Base-by-base conservation (phyloP, 2,113 vertebrate genomes). In the Dascyllus trimaculatus region DNA sequence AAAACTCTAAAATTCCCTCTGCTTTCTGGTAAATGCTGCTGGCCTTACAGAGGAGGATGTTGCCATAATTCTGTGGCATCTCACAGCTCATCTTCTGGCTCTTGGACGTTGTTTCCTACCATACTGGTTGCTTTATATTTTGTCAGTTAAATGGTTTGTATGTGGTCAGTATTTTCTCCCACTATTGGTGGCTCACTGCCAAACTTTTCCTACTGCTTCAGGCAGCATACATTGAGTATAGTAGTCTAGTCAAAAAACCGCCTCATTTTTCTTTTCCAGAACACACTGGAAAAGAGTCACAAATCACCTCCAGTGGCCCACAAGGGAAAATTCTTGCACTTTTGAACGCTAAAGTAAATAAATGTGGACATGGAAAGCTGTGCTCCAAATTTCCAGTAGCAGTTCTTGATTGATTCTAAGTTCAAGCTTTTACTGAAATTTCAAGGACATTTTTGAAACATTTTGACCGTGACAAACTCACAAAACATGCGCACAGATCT, bases 241-340 rank as follows among this genome's bases (percentile, higher is more conserved):
- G 64, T 71, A 70, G 69, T 62, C 48, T 38, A 67, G 63, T 83
- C 49, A 82, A 63, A 85, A 29, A 85, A 68, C 40, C 5, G 4
- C 46, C 24, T 71, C 1, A 21, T 71, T 73, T 85, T 51, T 82
- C 73, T 74, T 85, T 84, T 48, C 64, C 58, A 51, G 72, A 76
- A 74, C 54, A 74, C 60, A 70, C 25, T 71, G 58, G 69, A 32
- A 21, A 2, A 11, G 26, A 72, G 70, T 87, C 69, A 79, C 71
- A 82, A 88, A 91, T 90, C 78, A 78, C 53, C 54, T 64, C 63
- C 71, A 78, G 69, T 51, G 60, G 80, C 46, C 75, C n/a, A 11
- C 40, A 59, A 49, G 62, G 73, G 49, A 70, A 76, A 18, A 29
- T 38, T 64, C 24, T 64, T 76, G 68, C 78, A 78, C 75, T 71